Conservation (phyloP, 2,797 vertebrate genomes). For the Labeo calbasu region DNA sequence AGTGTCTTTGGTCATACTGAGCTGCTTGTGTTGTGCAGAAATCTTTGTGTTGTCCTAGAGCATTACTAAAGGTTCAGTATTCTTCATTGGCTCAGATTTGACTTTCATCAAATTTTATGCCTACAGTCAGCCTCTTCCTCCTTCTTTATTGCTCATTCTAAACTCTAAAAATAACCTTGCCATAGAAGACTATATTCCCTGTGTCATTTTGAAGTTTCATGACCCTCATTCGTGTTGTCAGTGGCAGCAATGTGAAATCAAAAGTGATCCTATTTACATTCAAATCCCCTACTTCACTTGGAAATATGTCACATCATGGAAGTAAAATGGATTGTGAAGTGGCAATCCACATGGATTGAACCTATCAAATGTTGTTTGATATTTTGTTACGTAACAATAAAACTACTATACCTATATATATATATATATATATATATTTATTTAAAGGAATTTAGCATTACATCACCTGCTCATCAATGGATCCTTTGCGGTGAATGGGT, state of each 20-base stretch:
- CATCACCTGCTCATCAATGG: too few relatives aligned
- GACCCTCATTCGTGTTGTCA: constrained; percentile 6
- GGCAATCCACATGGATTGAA: not conserved
- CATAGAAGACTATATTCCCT: constrained; percentile 50
- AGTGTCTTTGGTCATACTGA: not conserved
- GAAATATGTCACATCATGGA: not conserved
- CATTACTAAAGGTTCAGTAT: constrained; percentile 7
- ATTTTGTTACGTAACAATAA: not conserved
- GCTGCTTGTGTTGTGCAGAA: not conserved
- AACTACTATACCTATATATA: too few relatives aligned
- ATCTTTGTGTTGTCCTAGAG: not conserved
- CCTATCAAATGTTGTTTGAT: not conserved
- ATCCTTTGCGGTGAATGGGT: not conserved
- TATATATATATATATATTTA: too few relatives aligned
- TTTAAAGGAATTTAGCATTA: not conserved
- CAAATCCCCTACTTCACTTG: not conserved
- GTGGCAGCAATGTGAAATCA: not conserved
- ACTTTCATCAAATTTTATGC: not conserved
- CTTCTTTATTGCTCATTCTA: constrained; percentile 26
- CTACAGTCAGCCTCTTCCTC: constrained; percentile 1
- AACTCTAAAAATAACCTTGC: constrained; percentile 53
- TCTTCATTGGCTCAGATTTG: not conserved
- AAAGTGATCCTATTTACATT: constrained; percentile 4
- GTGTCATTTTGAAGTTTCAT: constrained; percentile 28
- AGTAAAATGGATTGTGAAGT: constrained; percentile 1